Evolutionary conservation across 1,140 invertebrate species (phyloP).

Genomic region (Pogonomyrmex barbatus): DNA sequence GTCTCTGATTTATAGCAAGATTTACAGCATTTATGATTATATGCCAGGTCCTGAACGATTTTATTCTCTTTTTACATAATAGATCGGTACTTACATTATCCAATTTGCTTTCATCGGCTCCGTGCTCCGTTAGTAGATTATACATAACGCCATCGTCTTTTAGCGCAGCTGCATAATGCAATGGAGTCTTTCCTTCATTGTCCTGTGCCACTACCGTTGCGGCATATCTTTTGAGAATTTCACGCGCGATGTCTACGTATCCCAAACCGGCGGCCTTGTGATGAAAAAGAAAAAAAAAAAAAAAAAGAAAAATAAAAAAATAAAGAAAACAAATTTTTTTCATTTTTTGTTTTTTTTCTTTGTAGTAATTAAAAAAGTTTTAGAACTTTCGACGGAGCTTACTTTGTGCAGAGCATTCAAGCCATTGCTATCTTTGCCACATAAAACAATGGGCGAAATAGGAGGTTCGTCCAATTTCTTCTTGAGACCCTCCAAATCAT

Average conservation of each 20-base stretch:
- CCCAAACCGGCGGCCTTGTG: conserved; percentile 93
- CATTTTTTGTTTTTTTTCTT: neutral
- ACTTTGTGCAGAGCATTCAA: conserved; percentile 93
- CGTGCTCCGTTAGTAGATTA: conserved; percentile 90
- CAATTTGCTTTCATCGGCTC: conserved; percentile 91
- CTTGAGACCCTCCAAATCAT: conserved; percentile 91
- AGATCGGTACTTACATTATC: conserved; percentile 91
- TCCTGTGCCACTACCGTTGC: conserved; percentile 89
- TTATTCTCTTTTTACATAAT: neutral
- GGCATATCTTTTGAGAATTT: conserved; percentile 91
- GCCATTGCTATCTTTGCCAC: conserved; percentile 93
- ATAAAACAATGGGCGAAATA: conserved; percentile 90
- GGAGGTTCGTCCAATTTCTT: conserved; percentile 90
- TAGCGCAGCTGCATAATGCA: conserved; percentile 95
- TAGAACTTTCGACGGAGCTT: neutral
- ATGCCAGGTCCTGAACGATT: neutral
- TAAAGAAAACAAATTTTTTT: too few relatives aligned
- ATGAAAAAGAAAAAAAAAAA: neutral
- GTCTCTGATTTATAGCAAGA: conserved; percentile 88
- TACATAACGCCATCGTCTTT: conserved; percentile 91
- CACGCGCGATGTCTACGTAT: conserved; percentile 90
- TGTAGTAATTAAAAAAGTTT: neutral
- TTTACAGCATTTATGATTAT: neutral
- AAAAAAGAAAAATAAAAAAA: neutral
- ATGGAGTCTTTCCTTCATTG: conserved; percentile 94